Evolutionary conservation across 2,888 invertebrate genomes (phyloP).

Genomic region (Agrotis puta): DNA sequence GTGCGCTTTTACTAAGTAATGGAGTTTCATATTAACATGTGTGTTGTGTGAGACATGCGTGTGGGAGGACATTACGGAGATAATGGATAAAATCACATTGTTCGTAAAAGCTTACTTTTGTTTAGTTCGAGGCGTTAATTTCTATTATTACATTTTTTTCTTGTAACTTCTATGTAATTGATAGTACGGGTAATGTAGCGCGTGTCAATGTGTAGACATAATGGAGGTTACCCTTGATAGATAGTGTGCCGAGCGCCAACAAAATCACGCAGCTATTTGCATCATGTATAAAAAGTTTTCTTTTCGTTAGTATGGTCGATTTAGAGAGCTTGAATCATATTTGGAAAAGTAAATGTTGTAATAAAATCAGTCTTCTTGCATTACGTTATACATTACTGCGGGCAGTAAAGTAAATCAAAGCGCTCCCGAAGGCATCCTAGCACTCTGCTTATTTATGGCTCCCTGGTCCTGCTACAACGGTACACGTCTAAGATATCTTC

Average conservation of each 20-base stretch:
- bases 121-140: background rate
- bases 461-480: background rate
- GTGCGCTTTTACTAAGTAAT: background rate
- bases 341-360: background rate
- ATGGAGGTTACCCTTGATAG: background rate
- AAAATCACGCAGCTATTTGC: no score
- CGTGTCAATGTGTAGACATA: background rate
- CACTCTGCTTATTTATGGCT: background rate
- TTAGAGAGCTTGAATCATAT: background rate
- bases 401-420: slow-evolving; percentile 12
- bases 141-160: slow-evolving; percentile 25
- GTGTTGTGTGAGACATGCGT: background rate
- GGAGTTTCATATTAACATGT: slow-evolving; percentile 1
- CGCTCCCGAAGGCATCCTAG: background rate
- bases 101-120: slow-evolving; percentile 24
- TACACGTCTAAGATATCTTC: background rate
- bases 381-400: background rate
- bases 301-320: no score
- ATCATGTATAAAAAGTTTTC: no score
- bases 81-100: slow-evolving; percentile 18
- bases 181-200: background rate
- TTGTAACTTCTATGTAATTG: slow-evolving; percentile 4
- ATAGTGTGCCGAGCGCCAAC: background rate
- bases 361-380: background rate
- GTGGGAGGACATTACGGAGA: background rate